phyloP scores from a whole-genome alignment of 2,888 invertebrate genomes.

The Lysandra coridon region DNA sequence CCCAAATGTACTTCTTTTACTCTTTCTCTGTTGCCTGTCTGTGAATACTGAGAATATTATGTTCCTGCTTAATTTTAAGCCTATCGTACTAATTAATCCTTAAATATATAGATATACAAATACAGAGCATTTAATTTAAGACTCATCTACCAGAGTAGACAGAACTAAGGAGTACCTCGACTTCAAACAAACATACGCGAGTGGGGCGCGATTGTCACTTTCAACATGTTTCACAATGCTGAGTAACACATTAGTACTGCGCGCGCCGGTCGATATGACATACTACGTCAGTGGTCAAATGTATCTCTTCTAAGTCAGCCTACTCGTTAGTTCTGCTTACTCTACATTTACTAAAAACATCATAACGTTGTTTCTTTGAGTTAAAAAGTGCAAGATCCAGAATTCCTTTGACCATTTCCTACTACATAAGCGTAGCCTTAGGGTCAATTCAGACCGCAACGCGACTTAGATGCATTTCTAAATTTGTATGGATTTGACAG shows the following conservation, averaged over 20 bases:
- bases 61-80: slow-evolving; percentile 31
- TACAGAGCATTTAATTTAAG: slow-evolving; percentile 24
- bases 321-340: too few relatives aligned
- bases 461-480: too few relatives aligned
- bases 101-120: slow-evolving; percentile 28
- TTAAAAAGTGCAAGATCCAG: slow-evolving; percentile 1
- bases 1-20: not conserved
- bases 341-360: not conserved
- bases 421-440: not conserved
- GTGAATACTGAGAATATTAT: slow-evolving; percentile 28
- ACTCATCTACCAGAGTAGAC: not conserved
- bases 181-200: too few relatives aligned
- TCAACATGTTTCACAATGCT: too few relatives aligned
- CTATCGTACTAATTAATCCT: slow-evolving; percentile 21
- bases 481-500: too few relatives aligned
- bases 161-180: too few relatives aligned
- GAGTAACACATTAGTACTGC: too few relatives aligned
- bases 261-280: too few relatives aligned
- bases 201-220: too few relatives aligned
- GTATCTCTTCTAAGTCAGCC: too few relatives aligned
- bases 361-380: not conserved
- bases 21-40: slow-evolving; percentile 26
- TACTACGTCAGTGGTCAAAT: too few relatives aligned
- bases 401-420: not conserved
- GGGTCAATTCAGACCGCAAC: too few relatives aligned